Percentiles rank a stretch among this genome's conserved stretches.
phyloP scores from a whole-genome alignment of 2,113 vertebrate species.

The Papio anubis region DNA sequence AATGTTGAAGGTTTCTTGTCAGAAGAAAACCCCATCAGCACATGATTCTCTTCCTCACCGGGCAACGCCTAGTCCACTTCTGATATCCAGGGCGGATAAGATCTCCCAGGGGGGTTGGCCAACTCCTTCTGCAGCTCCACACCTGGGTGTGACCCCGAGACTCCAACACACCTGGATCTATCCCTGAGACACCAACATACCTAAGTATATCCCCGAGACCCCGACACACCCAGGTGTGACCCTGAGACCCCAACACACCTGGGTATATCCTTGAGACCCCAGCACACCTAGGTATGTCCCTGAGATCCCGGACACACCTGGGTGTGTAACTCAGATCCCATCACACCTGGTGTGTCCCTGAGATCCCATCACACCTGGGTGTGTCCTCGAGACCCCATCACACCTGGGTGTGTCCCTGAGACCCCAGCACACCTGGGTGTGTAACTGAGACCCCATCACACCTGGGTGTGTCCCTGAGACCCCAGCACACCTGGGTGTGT shows the following conservation, averaged over 20 bases:
- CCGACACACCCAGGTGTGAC: fast-evolving
- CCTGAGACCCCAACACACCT: too few species aligned
- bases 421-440: fast-evolving
- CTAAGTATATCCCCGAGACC: too few species aligned
- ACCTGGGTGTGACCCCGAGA: too few species aligned
- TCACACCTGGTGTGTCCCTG: fast-evolving
- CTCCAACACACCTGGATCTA: too few species aligned
- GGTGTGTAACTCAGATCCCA: too few species aligned
- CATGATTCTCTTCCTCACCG: fast-evolving
- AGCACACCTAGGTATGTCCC: fast-evolving
- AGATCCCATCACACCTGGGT: fast-evolving
- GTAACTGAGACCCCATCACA: too few species aligned
- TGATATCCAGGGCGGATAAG: not conserved
- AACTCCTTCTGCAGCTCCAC: not conserved
- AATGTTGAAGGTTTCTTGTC: not conserved
- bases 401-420: too few species aligned
- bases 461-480: too few species aligned
- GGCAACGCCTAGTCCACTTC: not conserved
- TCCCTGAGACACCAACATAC: too few species aligned
- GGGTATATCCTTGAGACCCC: fast-evolving
- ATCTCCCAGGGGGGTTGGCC: not conserved
- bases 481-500: too few species aligned
- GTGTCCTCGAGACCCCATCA: too few species aligned
- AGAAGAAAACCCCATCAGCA: not conserved
- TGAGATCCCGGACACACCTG: fast-evolving